Evolutionary conservation across 2,113 vertebrate species (phyloP).

Genomic region (Capreolus pygargus): DNA sequence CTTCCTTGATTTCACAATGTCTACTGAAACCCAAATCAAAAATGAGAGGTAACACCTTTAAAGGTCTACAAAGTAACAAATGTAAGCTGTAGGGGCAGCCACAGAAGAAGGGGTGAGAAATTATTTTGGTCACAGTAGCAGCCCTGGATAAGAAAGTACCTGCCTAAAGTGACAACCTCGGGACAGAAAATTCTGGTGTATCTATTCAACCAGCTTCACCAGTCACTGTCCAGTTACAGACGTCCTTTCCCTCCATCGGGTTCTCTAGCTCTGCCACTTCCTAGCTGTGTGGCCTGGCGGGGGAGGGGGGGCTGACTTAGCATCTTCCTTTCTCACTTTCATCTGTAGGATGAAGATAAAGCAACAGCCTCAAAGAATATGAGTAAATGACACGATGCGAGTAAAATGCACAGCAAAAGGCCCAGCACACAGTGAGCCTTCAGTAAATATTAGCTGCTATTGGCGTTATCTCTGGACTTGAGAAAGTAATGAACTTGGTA

Average conservation of each 20-base stretch:
- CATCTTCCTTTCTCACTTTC: neutral
- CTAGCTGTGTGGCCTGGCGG: neutral
- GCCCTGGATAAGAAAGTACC: neutral
- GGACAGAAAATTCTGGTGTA: neutral
- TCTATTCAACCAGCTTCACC: neutral
- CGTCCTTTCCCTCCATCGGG: neutral
- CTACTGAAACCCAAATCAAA: neutral
- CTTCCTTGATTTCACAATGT: neutral
- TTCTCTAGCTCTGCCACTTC: neutral
- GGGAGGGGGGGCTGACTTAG: neutral
- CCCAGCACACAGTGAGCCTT: neutral
- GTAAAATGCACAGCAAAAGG: neutral
- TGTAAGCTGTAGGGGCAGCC: accelerated
- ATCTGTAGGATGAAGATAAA: neutral
- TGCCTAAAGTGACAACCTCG: neutral
- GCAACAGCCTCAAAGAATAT: neutral
- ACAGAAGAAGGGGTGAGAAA: neutral
- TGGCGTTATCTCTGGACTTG: neutral
- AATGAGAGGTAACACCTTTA: neutral
- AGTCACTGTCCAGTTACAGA: neutral
- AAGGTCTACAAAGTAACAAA: neutral
- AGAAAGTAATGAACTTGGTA: neutral
- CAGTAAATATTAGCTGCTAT: neutral
- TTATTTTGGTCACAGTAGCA: accelerated
- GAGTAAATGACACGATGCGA: neutral